Evolutionary conservation across 2,888 invertebrate species (phyloP).

Genomic region (Acleris laterana): DNA sequence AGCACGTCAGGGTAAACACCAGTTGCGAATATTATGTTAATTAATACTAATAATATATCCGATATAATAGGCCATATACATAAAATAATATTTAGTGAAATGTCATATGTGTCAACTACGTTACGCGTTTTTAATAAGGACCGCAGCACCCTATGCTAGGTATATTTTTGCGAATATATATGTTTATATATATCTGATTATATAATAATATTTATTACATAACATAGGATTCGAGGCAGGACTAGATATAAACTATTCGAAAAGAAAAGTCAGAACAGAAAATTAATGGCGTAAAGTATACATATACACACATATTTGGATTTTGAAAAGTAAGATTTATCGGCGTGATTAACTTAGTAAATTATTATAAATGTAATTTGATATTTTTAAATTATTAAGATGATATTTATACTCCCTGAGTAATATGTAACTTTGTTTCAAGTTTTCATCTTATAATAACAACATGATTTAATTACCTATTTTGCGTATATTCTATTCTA

Average conservation of each 20-base stretch:
- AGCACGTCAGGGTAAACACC: no score
- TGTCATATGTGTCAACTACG: no score
- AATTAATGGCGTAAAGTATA: constrained; percentile 75
- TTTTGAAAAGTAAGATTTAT: constrained; percentile 56
- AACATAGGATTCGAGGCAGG: constrained; percentile 56
- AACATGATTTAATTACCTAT: constrained; percentile 12
- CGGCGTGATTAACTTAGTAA: constrained; percentile 61
- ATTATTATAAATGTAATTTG: constrained; percentile 56
- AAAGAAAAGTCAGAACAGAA: constrained; percentile 59
- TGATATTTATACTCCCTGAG: constrained; percentile 20
- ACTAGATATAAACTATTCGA: constrained; percentile 53
- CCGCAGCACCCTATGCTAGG: no score
- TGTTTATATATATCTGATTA: constrained; percentile 43
- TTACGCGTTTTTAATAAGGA: no score
- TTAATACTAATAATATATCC: no score
- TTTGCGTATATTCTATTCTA: constrained; percentile 27
- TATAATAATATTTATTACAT: constrained; percentile 48
- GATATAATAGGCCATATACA: no score
- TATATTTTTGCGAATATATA: constrained; percentile 66
- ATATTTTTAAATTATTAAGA: constrained; percentile 51
- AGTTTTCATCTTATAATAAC: constrained; percentile 10
- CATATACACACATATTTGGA: constrained; percentile 68
- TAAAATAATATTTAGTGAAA: no score
- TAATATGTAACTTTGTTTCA: constrained; percentile 9
- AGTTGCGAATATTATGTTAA: no score